phyloP scores from a whole-genome alignment of 1,140 invertebrate species.

The Drosophila erecta region DNA sequence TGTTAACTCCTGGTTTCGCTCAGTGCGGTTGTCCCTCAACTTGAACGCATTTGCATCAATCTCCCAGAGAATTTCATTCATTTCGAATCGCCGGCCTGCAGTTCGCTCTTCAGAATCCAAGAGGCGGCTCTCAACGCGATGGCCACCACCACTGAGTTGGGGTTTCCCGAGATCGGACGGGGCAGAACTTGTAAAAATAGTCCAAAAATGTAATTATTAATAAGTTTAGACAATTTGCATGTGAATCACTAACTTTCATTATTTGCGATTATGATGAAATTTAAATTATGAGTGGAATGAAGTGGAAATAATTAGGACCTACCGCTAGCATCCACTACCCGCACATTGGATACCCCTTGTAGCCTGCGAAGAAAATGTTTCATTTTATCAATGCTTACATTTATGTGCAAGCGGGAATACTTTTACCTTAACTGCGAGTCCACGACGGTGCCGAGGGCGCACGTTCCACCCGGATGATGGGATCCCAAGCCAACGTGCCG shows the following conservation, averaged over 20 bases:
- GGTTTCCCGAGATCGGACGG: conserved; percentile 88
- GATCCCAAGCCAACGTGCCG: conserved; percentile 88
- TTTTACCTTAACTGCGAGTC: conserved; percentile 64
- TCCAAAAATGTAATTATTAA: neutral
- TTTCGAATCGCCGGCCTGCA: conserved; percentile 26
- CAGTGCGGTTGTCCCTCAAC: conserved; percentile 12
- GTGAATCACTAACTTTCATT: neutral
- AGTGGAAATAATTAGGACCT: neutral
- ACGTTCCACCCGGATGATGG: conserved; percentile 89
- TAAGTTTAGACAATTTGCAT: neutral
- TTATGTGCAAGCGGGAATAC: neutral
- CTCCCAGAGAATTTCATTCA: conserved; percentile 21
- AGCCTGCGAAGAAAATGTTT: conserved; percentile 85
- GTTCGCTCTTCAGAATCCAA: conserved; percentile 85
- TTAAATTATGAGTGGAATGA: neutral
- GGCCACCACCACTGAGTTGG: conserved; percentile 88
- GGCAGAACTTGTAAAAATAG: conserved; percentile 86
- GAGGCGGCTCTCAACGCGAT: conserved; percentile 89
- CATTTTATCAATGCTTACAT: neutral
- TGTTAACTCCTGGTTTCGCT: neutral
- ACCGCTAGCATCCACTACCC: conserved; percentile 89
- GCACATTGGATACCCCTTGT: conserved; percentile 86
- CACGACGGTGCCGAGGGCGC: conserved; percentile 86
- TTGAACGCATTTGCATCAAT: conserved; percentile 13
- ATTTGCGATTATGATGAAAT: neutral